These are phyloP conservation scores for Leuciscus waleckii DNA, from an alignment of 2,797 vertebrate species.

Conservation along the genomic window DNA sequence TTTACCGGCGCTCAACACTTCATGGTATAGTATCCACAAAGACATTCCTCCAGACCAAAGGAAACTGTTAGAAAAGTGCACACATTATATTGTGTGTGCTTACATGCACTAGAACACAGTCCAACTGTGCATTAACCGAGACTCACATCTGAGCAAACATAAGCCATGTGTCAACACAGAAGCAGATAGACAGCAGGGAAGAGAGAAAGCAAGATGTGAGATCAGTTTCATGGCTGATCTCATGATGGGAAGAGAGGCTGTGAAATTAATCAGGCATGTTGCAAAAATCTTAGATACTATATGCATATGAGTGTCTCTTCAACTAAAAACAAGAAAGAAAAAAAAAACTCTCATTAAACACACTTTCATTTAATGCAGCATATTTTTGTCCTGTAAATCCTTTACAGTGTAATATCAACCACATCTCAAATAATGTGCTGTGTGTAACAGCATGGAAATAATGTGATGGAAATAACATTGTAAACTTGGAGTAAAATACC, in stretches of 20 bases:
- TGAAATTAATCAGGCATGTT: conserved; percentile 8
- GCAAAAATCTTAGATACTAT: not conserved
- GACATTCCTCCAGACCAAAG: conserved; percentile 12
- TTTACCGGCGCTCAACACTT: conserved; percentile 48
- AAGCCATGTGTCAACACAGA: conserved; percentile 37
- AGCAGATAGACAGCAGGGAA: conserved; percentile 11
- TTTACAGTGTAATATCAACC: not conserved
- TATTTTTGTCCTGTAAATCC: not conserved
- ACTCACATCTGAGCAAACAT: conserved; percentile 38
- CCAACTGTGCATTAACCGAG: not conserved
- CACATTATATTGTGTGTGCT: conserved; percentile 3
- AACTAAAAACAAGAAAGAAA: not conserved
- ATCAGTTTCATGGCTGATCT: conserved; percentile 15
- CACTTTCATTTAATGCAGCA: not conserved
- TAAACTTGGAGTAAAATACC: not conserved
- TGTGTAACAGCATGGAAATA: not conserved
- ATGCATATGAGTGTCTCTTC: not conserved
- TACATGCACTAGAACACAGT: conserved; percentile 22
- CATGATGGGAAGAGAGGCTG: conserved; percentile 16
- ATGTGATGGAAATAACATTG: not conserved
- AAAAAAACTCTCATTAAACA: not conserved
- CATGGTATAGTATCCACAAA: conserved; percentile 23
- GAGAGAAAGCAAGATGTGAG: conserved; percentile 13
- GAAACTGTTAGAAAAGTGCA: not conserved
- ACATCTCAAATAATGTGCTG: not conserved